Conservation (phyloP, 30 jellyfish, hydroid and myxozoan genomes). For the Turritopsis rubra region DNA sequence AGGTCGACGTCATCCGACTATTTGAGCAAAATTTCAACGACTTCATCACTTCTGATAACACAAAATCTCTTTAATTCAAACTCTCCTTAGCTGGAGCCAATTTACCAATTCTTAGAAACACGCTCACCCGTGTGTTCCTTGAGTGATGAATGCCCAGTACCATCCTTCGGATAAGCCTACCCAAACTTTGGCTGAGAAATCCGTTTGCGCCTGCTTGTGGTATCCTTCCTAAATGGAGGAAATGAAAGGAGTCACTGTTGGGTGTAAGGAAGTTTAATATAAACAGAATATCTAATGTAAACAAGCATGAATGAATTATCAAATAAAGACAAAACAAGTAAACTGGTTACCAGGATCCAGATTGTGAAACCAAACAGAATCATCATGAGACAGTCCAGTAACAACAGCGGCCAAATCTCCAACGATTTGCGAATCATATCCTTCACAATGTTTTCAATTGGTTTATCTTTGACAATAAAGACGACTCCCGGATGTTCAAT, state of each 20-base stretch:
- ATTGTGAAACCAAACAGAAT: not conserved
- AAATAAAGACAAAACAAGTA: not conserved
- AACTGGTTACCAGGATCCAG: slow-evolving; percentile 23
- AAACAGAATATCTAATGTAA: no score
- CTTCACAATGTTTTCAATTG: not conserved
- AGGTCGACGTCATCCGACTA: not conserved
- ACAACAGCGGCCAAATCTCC: slow-evolving; percentile 9
- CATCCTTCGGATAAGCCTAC: not conserved
- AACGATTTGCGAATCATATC: not conserved
- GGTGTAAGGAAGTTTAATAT: no score
- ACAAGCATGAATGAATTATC: not conserved
- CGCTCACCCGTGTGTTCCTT: slow-evolving; percentile 29
- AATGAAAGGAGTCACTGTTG: no score
- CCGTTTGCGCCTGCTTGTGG: not conserved
- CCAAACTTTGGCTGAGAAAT: not conserved
- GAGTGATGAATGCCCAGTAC: slow-evolving; percentile 27
- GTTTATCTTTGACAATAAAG: slow-evolving; percentile 2
- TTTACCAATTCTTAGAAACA: no score
- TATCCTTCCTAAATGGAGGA: slow-evolving; percentile 12
- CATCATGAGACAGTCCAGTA: slow-evolving; percentile 10
- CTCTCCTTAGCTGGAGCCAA: no score
- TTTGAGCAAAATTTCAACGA: not conserved
- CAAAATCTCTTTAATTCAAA: no score
- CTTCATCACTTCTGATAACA: no score
- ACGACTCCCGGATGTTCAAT: slow-evolving; percentile 33